Evolutionary conservation across 1,140 invertebrate genomes (phyloP), one percentile per base, ranked within the genome.

Genomic region (Lordiphosa clarofinis): DNA sequence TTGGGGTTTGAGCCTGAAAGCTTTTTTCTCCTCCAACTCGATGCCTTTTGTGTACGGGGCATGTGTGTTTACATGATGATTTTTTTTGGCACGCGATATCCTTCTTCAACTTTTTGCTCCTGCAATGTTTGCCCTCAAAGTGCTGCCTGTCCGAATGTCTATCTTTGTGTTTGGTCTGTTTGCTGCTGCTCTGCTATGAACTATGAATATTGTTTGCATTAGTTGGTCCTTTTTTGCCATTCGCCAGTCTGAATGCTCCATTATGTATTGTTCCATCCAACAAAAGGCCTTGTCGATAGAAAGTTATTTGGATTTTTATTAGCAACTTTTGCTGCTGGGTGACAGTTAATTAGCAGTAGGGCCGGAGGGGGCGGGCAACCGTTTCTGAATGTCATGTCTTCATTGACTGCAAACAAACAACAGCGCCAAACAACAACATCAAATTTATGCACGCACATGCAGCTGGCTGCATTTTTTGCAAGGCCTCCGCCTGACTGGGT

Each of bases 1-100:
- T 31, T 13, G 33, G 47, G 46, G 8, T 4, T 4, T 44, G 24
- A 31, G 35, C 36, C 53, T 78, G 58, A 78, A 79, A 79, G 74
- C 74, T 69, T 69, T 73, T 54, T 56, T 43, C 49, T 52, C 44
- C 24, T 24, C 44, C 31, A 36, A 35, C 47, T 49, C 47, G 19
- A 49, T 49, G 50, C 40, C 50, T 60, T 46, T 60, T 28, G 37
- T 62, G 37, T 39, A 28, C 31, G n/a, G 35, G 63, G 12, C 28
- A 15, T 31, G 13, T 47, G 46, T 81, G 71, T 81, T 81, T 81
- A 63, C 71, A 71, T 67, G 48, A 53, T 63, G 59, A 82, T 72
- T 75, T 74, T 82, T 67, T 63, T 28, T 42, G 46, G 73, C 78
- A 84, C 78, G 79, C 78, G 79, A 84, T 86, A 78, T 78, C 58